Evolutionary conservation across 2,113 vertebrate genomes (phyloP), one percentile per base, ranked within the genome.

Genomic region (Gavialis gangeticus): DNA sequence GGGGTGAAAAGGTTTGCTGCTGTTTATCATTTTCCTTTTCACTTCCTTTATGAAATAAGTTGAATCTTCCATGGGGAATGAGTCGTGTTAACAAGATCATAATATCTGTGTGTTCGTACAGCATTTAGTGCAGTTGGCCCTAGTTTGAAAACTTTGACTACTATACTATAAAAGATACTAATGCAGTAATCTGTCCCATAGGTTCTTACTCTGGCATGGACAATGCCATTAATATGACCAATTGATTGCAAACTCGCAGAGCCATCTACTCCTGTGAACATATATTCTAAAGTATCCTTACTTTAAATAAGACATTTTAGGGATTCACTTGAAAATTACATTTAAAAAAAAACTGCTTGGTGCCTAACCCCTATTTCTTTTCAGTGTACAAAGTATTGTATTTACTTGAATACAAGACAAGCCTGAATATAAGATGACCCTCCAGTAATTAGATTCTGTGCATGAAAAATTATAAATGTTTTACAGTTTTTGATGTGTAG

Each of bases 211-310:
- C 79, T 84, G 64, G 46, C 82, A 58, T 17, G 75, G 60, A 88
- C 84, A 89, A 77, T 75, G 75, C n/a, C 15, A 84, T n/a, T 60
- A 55, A 30, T 82, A 55, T 89, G 88, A 87, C 14, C 30, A 69
- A 5, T 94, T 82, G 95, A 82, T 77, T 73, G 90, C n/a, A 90
- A 90, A 4, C 85, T 62, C 91, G 89, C 88, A 83, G 73, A 95
- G 84, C 82, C 79, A 66, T 30, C 34, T 16, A 69, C 6, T 69
- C n/a, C 66, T 69, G n/a, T 21, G 18, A 18, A 30, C 30, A 19
- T 34, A 69, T 11, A 11, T 12, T 69, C 30, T 30, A 64, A 24
- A 34, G 17, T 69, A 2, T 18, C n/a, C n/a, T 14, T 46, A 73
- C 22, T 22, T 37, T 46, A 7, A 37, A 21, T 69, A 34, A 34